These are phyloP conservation scores for Acrossocheilus wenchowensis DNA, from an alignment of 2,797 vertebrate species.

Conservation along the genomic window DNA sequence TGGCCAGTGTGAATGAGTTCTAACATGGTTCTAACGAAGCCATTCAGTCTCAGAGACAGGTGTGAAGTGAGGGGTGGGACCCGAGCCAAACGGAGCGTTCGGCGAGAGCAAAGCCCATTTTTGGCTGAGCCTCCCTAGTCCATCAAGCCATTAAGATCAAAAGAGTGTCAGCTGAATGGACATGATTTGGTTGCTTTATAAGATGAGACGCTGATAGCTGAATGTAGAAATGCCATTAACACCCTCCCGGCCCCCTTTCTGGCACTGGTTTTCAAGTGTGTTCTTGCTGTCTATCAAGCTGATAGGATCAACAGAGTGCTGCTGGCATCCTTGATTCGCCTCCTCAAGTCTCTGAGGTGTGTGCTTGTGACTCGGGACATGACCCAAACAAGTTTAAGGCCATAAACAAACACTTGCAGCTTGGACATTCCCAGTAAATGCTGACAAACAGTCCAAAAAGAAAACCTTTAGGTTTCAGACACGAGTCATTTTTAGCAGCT, in stretches of 20 bases:
- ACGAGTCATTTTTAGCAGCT: neutral
- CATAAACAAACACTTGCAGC: conserved; percentile 12
- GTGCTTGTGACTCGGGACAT: neutral
- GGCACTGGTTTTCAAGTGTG: neutral
- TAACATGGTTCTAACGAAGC: conserved; percentile 47
- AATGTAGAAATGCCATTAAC: conserved; percentile 37
- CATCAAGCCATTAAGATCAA: conserved; percentile 35
- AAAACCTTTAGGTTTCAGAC: neutral
- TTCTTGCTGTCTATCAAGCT: conserved; percentile 21
- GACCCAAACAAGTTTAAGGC: conserved; percentile 1
- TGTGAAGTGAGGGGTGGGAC: conserved; percentile 50
- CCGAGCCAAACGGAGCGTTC: conserved; percentile 23
- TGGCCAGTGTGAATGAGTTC: conserved; percentile 1
- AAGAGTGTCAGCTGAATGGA: conserved; percentile 41
- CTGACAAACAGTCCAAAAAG: conserved; percentile 8
- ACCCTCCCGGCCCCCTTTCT: neutral
- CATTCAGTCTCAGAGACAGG: conserved; percentile 48
- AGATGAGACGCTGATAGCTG: neutral
- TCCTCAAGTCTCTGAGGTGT: neutral
- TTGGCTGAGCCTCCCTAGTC: conserved; percentile 10
- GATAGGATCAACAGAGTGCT: conserved; percentile 28
- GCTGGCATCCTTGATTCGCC: neutral
- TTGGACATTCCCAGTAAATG: conserved; percentile 9
- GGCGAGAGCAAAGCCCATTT: neutral
- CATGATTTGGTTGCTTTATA: conserved; percentile 49